Conservation (phyloP, 2,113 vertebrate species). For the Nibea albiflora region DNA sequence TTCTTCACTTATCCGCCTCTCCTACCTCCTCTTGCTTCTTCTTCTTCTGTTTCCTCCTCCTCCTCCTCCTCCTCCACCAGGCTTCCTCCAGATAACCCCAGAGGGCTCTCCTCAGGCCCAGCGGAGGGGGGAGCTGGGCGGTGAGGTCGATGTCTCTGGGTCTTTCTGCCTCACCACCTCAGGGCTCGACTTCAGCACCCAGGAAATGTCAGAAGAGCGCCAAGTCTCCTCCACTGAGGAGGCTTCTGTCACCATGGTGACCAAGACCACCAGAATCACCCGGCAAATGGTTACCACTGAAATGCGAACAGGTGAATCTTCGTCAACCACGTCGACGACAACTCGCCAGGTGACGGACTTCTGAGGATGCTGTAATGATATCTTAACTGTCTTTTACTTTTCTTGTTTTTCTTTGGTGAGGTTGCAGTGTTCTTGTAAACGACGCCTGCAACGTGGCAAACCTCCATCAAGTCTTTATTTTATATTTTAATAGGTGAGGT, state of each 20-base stretch:
- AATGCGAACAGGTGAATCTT: constrained; percentile 73
- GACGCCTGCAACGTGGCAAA: constrained; percentile 47
- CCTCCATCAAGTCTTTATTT: constrained; percentile 49
- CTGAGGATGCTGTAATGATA: constrained; percentile 61
- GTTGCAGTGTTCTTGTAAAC: constrained; percentile 66
- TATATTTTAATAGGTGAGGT: constrained; percentile 52
- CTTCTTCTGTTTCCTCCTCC: constrained; percentile 12
- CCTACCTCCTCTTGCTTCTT: neutral
- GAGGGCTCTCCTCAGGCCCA: constrained; percentile 79
- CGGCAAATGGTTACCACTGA: constrained; percentile 71
- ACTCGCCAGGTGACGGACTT: constrained; percentile 47
- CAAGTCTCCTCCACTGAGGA: constrained; percentile 61
- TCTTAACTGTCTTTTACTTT: constrained; percentile 37
- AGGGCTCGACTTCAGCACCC: constrained; percentile 79
- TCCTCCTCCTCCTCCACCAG: constrained; percentile 41
- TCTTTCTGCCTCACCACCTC: constrained; percentile 84
- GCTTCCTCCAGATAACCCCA: constrained; percentile 80
- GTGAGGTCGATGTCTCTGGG: constrained; percentile 72
- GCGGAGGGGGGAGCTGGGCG: constrained; percentile 70
- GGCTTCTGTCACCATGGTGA: constrained; percentile 64
- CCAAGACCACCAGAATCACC: constrained; percentile 77
- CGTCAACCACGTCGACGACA: constrained; percentile 39
- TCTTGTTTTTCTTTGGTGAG: constrained; percentile 45
- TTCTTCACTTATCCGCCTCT: constrained; percentile 14
- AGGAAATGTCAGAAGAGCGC: constrained; percentile 72